Base-by-base conservation (phyloP, 2,797 vertebrate species). In the Sebastes wilsoni region DNA sequence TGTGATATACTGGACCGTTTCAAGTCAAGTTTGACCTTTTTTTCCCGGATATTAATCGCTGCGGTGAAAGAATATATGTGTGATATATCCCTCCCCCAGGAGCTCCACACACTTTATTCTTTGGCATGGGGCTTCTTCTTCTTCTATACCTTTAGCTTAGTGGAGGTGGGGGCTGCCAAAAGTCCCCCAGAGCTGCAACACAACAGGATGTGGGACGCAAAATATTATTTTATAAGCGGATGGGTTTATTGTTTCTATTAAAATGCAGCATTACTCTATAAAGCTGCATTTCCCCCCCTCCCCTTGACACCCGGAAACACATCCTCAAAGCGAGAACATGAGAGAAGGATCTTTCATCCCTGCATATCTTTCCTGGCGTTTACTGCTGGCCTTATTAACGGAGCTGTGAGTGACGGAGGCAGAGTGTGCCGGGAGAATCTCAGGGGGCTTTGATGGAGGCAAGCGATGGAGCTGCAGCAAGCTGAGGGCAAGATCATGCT, bases 21-120 rank as follows among this genome's bases (percentile, higher is more conserved):
- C 91, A 91, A 94, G 93, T 94, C 90, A 92, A 87, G 93, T 95
- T 92, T 95, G 94, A 95, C 95, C 95, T 95, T 96, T 95, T 66
- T 94, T 92, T 78, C 85, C 87, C 72, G 28, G 92, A 95, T 96
- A 96, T 95, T 94, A 96, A 96, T 96, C 88, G 90, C 88, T 88
- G 90, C 87, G 76, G 91, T 91, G 87, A 90, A 89, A 92, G 92
- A 94, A 94, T 93, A 91, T 92, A 92, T 90, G 90, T 93, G 90
- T 94, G 93, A 94, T 94, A 74, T 90, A 92, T 90, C 83, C 88
- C 84, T 93, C 94, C 90, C 92, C 81, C 77, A 87, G 92, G 93
- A 95, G 67, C 89, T 72, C 84, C 4, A 5, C 84, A 88, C 87
- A 93, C 92, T 93, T 89, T 94, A 87, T 89, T 90, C 87, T 83